These are phyloP conservation scores for Halcyon chelicuti DNA, from an alignment of 2,797 vertebrate genomes.

Conservation along the genomic window DNA sequence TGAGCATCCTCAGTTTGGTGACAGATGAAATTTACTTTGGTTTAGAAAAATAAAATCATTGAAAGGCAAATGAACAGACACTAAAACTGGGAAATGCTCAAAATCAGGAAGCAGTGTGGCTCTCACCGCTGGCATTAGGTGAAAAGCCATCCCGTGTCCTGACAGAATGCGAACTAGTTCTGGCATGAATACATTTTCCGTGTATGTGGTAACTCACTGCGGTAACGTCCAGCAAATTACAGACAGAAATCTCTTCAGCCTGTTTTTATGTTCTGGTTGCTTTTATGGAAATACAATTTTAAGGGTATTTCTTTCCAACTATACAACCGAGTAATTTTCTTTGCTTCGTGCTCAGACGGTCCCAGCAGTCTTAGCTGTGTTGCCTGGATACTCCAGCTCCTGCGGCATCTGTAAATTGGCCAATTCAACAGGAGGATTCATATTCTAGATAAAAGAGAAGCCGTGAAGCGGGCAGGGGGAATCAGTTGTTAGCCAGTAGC, in stretches of 20 bases:
- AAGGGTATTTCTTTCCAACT: constrained; percentile 34
- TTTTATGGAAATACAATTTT: constrained; percentile 21
- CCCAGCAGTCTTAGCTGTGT: constrained; percentile 51
- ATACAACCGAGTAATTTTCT: constrained; percentile 50
- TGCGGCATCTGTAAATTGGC: constrained; percentile 66
- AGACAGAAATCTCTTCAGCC: background rate
- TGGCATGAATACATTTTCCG: background rate
- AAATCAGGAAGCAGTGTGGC: background rate
- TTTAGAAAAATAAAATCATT: background rate
- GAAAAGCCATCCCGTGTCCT: background rate
- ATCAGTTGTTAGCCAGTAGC: background rate
- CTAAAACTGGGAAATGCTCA: background rate
- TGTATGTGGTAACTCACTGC: background rate
- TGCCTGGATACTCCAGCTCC: constrained; percentile 71
- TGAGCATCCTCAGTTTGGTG: background rate
- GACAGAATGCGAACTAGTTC: background rate
- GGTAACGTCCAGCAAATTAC: background rate
- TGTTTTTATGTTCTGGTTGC: background rate
- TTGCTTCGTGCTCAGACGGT: constrained; percentile 11
- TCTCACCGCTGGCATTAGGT: background rate
- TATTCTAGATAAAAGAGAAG: constrained; percentile 30
- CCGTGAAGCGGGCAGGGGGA: background rate
- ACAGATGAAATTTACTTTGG: background rate
- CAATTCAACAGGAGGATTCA: constrained; percentile 51
- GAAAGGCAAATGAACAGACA: background rate